phyloP scores from a whole-genome alignment of 1,140 invertebrate genomes.

The Neodiprion virginianus region DNA sequence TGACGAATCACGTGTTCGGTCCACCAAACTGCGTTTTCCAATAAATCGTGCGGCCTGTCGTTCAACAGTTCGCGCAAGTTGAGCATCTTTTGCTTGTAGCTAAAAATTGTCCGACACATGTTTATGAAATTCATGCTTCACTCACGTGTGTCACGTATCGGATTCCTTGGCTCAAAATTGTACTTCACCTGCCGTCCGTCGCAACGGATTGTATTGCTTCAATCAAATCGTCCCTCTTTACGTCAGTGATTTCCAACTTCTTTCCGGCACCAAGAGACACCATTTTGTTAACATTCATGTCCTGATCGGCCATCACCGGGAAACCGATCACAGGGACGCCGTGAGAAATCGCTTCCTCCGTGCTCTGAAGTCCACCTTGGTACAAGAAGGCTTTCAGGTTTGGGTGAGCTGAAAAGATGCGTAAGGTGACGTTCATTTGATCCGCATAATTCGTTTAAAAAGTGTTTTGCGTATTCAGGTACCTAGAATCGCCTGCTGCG shows the following conservation, averaged over 20 bases:
- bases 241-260: background rate
- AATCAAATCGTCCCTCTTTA: background rate
- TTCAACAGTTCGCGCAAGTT: conserved; percentile 33
- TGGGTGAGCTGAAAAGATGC: conserved; percentile 55
- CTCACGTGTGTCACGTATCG: background rate
- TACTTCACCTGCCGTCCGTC: background rate
- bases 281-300: conserved; percentile 25
- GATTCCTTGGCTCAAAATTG: too few species aligned
- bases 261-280: background rate
- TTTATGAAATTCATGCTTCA: background rate
- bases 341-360: conserved; percentile 64
- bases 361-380: conserved; percentile 67
- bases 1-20: conserved; percentile 65
- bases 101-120: background rate
- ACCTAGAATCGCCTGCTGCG: conserved; percentile 53
- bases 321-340: conserved; percentile 50
- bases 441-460: background rate
- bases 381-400: conserved; percentile 65
- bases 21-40: conserved; percentile 63
- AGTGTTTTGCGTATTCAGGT: background rate
- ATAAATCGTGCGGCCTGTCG: conserved; percentile 53
- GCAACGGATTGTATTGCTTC: background rate
- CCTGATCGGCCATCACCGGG: conserved; percentile 17
- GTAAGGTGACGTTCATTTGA: background rate
- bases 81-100: background rate